Base-by-base conservation (phyloP, 2,888 invertebrate species). In the Phyto melanocephala region DNA sequence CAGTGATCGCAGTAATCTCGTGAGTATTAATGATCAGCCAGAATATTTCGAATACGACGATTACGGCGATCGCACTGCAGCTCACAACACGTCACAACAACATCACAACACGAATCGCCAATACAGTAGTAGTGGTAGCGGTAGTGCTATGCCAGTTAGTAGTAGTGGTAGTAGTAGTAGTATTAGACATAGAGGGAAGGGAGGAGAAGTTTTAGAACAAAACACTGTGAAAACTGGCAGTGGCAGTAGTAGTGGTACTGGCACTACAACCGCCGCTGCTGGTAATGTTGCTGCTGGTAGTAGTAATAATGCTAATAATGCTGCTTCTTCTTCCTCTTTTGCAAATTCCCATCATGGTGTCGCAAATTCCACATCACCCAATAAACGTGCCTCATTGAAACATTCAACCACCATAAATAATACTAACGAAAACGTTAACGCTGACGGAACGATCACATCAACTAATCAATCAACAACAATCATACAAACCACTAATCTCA, bases 261-360 rank as follows among this genome's bases (percentile, higher is more conserved):
- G 86, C 84, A 91, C 90, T 90, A 89, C 88, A 87, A 86, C 86
- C 87, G 87, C 88, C 88, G 89, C 90, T 89, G 88, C 88, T 89
- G 89, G 89, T 87, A 87, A 88, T 89, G 86, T 88, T 89, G 92
- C 88, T 89, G 92, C 90, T 91, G 91, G 92, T 90, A 74, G 92
- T 90, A 74, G 93, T 93, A 94, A 93, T 92, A 92, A 92, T 92
- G 91, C 92, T 91, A 91, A 91, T 91, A 89, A 90, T 90, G 90
- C 93, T 92, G 91, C 93, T 92, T 93, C 93, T 93, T 92, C 93
- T 92, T 91, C 92, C 92, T 93, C 93, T 93, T 92, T 93, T 92
- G 90, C 93, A 92, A 90, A 90, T 88, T 88, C 90, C 89, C 90
- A 90, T 89, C 90, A 90, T 89, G 90, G 88, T 89, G 90, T 90